These are phyloP conservation scores for Ochotona curzoniae DNA, from an alignment of 2,113 vertebrate genomes.

Conservation along the genomic window DNA sequence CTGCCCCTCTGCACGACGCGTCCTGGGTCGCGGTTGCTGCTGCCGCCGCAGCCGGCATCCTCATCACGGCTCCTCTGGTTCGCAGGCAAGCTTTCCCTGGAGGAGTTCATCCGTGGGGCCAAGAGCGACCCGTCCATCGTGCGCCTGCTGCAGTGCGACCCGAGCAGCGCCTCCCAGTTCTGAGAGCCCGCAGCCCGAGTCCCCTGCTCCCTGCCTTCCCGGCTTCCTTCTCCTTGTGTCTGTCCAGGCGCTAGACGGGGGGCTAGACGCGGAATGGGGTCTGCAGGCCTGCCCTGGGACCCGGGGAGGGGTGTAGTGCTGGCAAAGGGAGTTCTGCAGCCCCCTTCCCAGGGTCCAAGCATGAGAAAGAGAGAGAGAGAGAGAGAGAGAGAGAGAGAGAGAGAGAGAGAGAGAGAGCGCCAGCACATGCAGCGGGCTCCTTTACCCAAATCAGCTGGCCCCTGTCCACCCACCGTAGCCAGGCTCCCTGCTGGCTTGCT, in stretches of 20 bases:
- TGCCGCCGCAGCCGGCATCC: too few relatives aligned
- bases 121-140: constrained; percentile 99
- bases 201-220: constrained; percentile 59
- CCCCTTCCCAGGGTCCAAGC: too few relatives aligned
- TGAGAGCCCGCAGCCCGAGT: constrained; percentile 75
- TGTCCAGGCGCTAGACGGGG: constrained; percentile 68
- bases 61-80: neutral
- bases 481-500: neutral
- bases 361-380: too few relatives aligned
- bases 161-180: constrained; percentile 96
- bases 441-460: neutral
- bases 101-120: constrained; percentile 99
- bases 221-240: constrained; percentile 71
- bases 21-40: neutral
- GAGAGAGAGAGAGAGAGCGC: too few relatives aligned
- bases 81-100: constrained; percentile 96
- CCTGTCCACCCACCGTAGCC: neutral
- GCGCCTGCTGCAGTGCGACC: constrained; percentile 98
- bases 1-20: accelerated
- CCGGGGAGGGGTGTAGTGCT: neutral
- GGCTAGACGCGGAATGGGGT: constrained; percentile 23
- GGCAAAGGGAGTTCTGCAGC: constrained; percentile 12
- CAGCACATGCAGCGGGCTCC: too few relatives aligned
- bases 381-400: too few relatives aligned
- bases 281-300: neutral